Evolutionary conservation across 2,888 invertebrate species (phyloP).

Genomic region (Caradrina kadenii): DNA sequence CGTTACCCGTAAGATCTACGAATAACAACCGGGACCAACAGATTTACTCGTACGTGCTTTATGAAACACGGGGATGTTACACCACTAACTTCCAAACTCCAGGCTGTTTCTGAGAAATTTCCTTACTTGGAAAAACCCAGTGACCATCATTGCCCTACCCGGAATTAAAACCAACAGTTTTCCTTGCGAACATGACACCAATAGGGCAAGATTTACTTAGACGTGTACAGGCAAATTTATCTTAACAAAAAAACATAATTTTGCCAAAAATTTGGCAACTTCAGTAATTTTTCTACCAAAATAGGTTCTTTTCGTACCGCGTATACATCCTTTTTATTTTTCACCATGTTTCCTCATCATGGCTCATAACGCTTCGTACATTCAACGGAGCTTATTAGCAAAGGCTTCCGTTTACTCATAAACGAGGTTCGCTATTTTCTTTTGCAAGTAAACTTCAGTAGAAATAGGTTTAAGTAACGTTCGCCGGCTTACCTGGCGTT

Average conservation of each 20-base stretch:
- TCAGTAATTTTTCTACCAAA: constrained; percentile 38
- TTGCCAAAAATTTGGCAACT: constrained; percentile 7
- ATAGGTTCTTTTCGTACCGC: constrained; percentile 21
- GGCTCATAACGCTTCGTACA: constrained; percentile 65
- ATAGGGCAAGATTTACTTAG: background rate
- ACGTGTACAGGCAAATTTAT: constrained; percentile 1
- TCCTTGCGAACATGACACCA: too few species aligned
- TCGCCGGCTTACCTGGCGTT: constrained; percentile 70
- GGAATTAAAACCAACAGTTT: too few species aligned
- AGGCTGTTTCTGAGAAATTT: too few species aligned
- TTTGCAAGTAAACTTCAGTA: constrained; percentile 66
- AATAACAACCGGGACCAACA: too few species aligned
- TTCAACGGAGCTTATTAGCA: constrained; percentile 73
- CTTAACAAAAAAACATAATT: background rate
- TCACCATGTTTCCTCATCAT: constrained; percentile 55
- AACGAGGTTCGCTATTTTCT: constrained; percentile 75
- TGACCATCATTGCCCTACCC: too few species aligned
- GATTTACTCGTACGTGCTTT: too few species aligned
- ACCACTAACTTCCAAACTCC: too few species aligned
- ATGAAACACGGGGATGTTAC: too few species aligned
- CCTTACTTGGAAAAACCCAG: too few species aligned
- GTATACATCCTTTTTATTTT: constrained; percentile 52
- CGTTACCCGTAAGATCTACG: too few species aligned
- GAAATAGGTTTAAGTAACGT: constrained; percentile 71
- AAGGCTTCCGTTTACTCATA: constrained; percentile 74